Conservation (phyloP, 2,113 vertebrate genomes). For the Cyprinodon brontotheroides region DNA sequence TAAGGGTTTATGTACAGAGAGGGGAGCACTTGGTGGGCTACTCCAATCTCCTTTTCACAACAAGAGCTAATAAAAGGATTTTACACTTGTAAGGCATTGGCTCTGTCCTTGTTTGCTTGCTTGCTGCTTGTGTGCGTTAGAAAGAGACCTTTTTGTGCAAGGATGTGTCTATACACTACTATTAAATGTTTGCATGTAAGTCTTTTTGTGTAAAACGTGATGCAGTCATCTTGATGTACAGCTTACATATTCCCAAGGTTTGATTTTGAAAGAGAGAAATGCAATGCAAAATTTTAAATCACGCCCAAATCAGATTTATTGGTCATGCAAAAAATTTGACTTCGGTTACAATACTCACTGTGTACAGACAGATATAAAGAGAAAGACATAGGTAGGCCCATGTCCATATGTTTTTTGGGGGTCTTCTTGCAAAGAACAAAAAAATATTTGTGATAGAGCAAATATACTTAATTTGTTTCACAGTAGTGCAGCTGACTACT, state of each 20-base stretch:
- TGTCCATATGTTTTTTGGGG: too few relatives aligned
- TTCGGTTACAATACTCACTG: too few relatives aligned
- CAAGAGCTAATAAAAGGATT: conserved; percentile 78
- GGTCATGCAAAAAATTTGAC: too few relatives aligned
- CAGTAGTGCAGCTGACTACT: too few relatives aligned
- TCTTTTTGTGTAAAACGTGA: conserved; percentile 17
- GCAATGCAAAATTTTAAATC: neutral
- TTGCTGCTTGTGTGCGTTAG: conserved; percentile 16
- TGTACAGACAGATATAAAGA: too few relatives aligned
- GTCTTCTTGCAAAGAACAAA: too few relatives aligned
- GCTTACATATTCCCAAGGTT: neutral
- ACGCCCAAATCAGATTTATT: too few relatives aligned
- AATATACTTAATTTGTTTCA: too few relatives aligned
- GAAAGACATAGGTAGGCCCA: too few relatives aligned
- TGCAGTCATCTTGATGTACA: conserved; percentile 1
- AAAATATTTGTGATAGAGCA: too few relatives aligned
- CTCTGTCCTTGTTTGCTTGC: conserved; percentile 67
- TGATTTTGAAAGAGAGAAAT: neutral
- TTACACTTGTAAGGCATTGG: conserved; percentile 71
- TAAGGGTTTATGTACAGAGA: conserved; percentile 79
- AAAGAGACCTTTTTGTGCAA: conserved; percentile 25
- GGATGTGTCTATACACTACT: conserved; percentile 8
- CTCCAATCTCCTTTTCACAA: conserved; percentile 68
- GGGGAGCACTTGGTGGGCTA: conserved; percentile 67
- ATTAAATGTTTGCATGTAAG: conserved; percentile 20